Base-by-base conservation (phyloP, 2,113 vertebrate species). In the Erythrocercus mccallii region DNA sequence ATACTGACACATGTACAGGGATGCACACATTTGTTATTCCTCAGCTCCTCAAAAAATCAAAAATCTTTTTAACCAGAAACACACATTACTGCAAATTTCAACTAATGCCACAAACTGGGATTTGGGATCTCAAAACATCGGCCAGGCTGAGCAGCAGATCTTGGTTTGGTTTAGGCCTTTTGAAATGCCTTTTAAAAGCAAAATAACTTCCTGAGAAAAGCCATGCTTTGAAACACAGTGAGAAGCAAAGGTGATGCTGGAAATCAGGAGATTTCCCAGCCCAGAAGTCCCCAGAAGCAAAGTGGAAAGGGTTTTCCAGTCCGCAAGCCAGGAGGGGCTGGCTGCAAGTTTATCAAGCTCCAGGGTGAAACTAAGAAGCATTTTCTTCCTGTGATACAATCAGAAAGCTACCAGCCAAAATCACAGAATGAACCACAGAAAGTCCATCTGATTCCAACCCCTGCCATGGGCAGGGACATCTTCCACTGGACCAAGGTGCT, bases 241-340 rank as follows among this genome's bases (percentile, higher is more conserved):
- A 86, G 28, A 70, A 57, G 44, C 27, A 37, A 45, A 86, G 25
- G 21, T 10, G n/a, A 15, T 35, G 15, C 22, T 40, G 40, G 12
- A 15, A 65, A 86, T 57, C 6, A 23, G 40, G 22, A 20, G 8
- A 8, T 4, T 85, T 71, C 37, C 74, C 66, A 76, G 15, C 6
- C 15, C 20, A 64, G 57, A 68, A 89, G 68, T 7, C 3, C 35
- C n/a, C 22, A 23, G 4, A 56, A 71, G 24, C 18, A 2, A 6
- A 44, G 17, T 2, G 12, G 30, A 68, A 76, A 37, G 13, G 4
- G 5, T 25, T 68, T 76, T 56, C 31, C 71, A 14, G 18, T 2
- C 11, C 0, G 6, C 2, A 24, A 11, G 12, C 23, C 38, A 71
- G 20, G 16, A 70, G 9, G 5, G 6, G 7, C 15, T 31, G 42